Conservation (phyloP, 2,797 vertebrate species). For the Pelobates cultripes region DNA sequence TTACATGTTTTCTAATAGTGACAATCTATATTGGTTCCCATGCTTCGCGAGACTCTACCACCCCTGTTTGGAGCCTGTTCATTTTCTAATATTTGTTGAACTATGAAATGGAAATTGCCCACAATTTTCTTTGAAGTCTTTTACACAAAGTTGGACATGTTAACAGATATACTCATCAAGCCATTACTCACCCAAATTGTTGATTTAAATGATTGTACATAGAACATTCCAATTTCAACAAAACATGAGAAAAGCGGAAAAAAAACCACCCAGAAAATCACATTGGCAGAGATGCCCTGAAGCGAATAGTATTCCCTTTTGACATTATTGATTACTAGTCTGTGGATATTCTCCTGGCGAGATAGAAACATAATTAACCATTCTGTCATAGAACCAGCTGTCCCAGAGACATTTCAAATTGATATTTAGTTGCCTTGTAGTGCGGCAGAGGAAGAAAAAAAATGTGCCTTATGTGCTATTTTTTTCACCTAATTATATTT, state of each 20-base stretch:
- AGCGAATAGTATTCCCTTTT: constrained; percentile 58
- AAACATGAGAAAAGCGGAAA: constrained; percentile 26
- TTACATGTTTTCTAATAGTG: too few relatives aligned
- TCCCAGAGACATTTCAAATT: constrained; percentile 56
- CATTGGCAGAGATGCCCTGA: constrained; percentile 46
- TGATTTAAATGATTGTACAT: constrained; percentile 43
- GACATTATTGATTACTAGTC: constrained; percentile 59
- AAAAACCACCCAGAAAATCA: constrained; percentile 44
- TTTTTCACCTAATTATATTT: constrained; percentile 45
- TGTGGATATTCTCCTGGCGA: constrained; percentile 53
- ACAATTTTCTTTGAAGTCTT: constrained; percentile 5
- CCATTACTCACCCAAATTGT: constrained; percentile 34
- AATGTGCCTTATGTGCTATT: constrained; percentile 29
- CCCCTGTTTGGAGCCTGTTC: background rate
- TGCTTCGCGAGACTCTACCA: background rate
- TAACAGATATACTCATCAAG: constrained; percentile 15
- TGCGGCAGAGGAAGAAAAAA: constrained; percentile 36
- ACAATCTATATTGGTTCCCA: background rate
- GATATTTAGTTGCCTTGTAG: constrained; percentile 56
- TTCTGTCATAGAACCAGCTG: constrained; percentile 57
- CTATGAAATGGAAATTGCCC: background rate
- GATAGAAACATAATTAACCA: constrained; percentile 61
- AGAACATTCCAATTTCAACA: constrained; percentile 39
- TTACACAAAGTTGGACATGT: background rate
- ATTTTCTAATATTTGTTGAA: background rate